These are phyloP conservation scores for Temnopleurus reevesii DNA, from an alignment of 53 echinoderm and acorn worm genomes.

Conservation along the genomic window DNA sequence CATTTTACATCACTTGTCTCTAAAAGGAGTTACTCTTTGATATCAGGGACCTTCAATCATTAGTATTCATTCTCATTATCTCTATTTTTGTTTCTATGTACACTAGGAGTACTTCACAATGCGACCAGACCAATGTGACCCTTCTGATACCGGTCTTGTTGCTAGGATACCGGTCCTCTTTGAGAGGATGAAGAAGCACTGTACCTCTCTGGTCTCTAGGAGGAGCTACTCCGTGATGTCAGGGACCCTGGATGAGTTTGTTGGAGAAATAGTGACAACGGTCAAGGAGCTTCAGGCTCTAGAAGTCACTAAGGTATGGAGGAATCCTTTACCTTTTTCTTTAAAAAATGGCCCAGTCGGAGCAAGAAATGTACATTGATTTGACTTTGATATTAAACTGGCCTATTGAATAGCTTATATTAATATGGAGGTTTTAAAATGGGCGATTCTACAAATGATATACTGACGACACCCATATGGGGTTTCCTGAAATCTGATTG, in stretches of 20 bases:
- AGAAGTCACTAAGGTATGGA: conserved; percentile 86
- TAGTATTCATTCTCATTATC: no score
- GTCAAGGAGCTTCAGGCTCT: conserved; percentile 80
- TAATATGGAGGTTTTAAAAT: no score
- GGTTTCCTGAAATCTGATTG: no score
- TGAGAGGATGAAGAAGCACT: conserved; percentile 79
- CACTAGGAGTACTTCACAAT: conserved; percentile 10
- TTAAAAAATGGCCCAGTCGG: no score
- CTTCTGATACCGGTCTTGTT: conserved; percentile 48
- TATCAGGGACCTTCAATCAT: conserved; percentile 48
- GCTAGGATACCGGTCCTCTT: conserved; percentile 60
- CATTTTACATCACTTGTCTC: conserved; percentile 67
- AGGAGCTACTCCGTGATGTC: conserved; percentile 58
- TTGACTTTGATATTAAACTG: no score
- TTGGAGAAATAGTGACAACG: conserved; percentile 73
- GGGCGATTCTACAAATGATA: no score
- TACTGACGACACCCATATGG: no score
- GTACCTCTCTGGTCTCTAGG: conserved; percentile 63
- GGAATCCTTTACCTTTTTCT: not conserved
- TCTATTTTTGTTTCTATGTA: no score
- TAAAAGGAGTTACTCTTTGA: conserved; percentile 53
- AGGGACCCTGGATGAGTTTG: conserved; percentile 73
- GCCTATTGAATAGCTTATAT: no score
- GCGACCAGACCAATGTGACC: no score
- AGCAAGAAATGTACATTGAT: no score